Conservation (phyloP, 1,140 invertebrate genomes). For the Hyles vespertilio region DNA sequence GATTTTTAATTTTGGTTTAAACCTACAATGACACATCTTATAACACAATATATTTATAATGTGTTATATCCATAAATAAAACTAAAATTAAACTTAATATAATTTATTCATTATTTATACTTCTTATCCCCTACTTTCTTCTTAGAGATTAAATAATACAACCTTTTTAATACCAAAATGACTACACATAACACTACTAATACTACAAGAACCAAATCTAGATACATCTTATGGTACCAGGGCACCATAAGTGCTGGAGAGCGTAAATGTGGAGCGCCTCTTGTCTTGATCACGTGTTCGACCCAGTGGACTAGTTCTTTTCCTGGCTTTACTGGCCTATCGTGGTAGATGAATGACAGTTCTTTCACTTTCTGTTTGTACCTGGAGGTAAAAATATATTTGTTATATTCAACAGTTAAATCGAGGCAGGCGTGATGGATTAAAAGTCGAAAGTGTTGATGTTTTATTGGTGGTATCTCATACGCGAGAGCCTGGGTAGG, state of each 20-base stretch:
- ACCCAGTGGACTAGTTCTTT: slow-evolving; percentile 43
- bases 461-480: too few species aligned
- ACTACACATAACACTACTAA: background rate
- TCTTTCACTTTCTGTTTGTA: slow-evolving; percentile 35
- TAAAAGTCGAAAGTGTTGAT: too few species aligned
- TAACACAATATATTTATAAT: too few species aligned
- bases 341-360: slow-evolving; percentile 40
- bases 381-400: slow-evolving; percentile 16
- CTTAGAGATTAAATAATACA: slow-evolving; percentile 2
- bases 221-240: slow-evolving; percentile 29
- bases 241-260: slow-evolving; percentile 35
- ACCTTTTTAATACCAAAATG: background rate
- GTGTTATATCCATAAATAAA: background rate
- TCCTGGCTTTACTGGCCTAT: slow-evolving; percentile 36
- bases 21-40: too few species aligned
- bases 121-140: slow-evolving; percentile 1
- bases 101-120: background rate
- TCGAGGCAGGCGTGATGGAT: too few species aligned
- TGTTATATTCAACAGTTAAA: background rate
- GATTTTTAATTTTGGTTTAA: too few species aligned
- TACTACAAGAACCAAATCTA: slow-evolving; percentile 8
- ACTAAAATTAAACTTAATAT: background rate
- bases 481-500: too few species aligned
- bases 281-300: slow-evolving; percentile 38
- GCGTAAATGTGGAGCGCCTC: slow-evolving; percentile 40